Percentiles rank a stretch among this genome's conserved stretches.
Evolutionary conservation across 2,113 vertebrate species (phyloP).

Genomic region (Rhodinocichla rosea): DNA sequence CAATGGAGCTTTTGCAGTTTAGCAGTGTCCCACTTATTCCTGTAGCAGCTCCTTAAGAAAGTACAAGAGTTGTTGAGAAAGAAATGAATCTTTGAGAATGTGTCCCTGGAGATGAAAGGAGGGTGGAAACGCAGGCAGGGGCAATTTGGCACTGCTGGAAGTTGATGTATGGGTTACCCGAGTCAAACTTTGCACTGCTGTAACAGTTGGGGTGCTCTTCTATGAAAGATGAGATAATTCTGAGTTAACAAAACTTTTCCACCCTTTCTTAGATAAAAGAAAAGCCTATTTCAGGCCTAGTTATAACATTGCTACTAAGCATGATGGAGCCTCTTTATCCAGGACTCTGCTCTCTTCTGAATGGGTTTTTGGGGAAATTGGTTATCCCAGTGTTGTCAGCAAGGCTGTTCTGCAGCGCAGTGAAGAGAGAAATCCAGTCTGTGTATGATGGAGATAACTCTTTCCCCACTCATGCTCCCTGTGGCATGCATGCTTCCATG

Average conservation of each 20-base stretch:
- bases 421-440: neutral
- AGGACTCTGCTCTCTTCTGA: neutral
- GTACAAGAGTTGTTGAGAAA: neutral
- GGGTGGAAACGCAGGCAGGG: neutral
- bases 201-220: neutral
- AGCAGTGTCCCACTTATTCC: neutral
- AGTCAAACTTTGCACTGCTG: neutral
- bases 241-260: neutral
- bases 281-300: neutral
- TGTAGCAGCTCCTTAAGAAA: neutral
- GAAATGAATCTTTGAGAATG: neutral
- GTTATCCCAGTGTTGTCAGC: neutral
- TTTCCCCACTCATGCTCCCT: neutral
- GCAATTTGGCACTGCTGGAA: neutral
- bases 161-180: accelerated
- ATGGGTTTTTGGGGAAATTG: neutral
- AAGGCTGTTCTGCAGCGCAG: accelerated
- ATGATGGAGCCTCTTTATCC: neutral
- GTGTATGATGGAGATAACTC: too few relatives aligned
- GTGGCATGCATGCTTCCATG: neutral
- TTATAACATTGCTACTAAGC: neutral
- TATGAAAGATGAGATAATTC: neutral
- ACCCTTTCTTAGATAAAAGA: neutral
- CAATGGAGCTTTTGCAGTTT: neutral
- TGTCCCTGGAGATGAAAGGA: neutral